Percentiles rank a stretch among this genome's conserved stretches.
phyloP scores from a whole-genome alignment of 2,888 invertebrate species.

The Drosophila aldrichi region DNA sequence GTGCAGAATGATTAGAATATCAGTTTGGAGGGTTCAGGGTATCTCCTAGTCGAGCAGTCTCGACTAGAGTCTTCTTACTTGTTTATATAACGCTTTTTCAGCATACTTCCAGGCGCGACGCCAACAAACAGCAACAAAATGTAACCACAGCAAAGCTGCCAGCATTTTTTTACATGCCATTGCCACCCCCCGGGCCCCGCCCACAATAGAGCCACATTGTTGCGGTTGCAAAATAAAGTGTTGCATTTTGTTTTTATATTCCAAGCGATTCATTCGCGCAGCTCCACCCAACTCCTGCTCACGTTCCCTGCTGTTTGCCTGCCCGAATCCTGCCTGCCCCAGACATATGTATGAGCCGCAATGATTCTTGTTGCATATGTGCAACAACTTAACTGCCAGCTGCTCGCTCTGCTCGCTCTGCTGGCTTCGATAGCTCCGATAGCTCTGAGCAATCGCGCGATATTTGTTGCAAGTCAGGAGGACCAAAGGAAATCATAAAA shows the following conservation, averaged over 20 bases:
- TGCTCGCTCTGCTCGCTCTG: constrained; percentile 30
- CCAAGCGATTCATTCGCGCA: constrained; percentile 38
- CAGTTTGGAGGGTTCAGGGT: too few species aligned
- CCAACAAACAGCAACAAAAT: constrained; percentile 36
- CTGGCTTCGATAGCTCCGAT: constrained; percentile 11
- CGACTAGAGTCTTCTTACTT: too few species aligned
- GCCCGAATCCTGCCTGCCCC: constrained; percentile 1
- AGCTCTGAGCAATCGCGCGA: constrained; percentile 48
- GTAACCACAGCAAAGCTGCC: constrained; percentile 24
- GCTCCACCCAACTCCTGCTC: neutral
- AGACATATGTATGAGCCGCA: constrained; percentile 58
- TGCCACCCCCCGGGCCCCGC: neutral
- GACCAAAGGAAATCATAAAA: constrained; percentile 9
- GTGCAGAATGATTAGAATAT: too few species aligned
- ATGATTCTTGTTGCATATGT: constrained; percentile 63
- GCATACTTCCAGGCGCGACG: constrained; percentile 60
- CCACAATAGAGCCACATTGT: constrained; percentile 49
- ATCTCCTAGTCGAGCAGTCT: too few species aligned
- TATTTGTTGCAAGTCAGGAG: constrained; percentile 57
- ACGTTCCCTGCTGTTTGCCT: neutral
- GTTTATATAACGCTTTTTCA: constrained; percentile 35
- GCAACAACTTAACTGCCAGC: constrained; percentile 67
- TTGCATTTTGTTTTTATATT: constrained; percentile 58
- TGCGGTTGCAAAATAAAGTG: constrained; percentile 68
- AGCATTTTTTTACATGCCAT: constrained; percentile 45